Evolutionary conservation across 2,888 invertebrate species (phyloP).

Genomic region (Stenotaenia linearis): DNA sequence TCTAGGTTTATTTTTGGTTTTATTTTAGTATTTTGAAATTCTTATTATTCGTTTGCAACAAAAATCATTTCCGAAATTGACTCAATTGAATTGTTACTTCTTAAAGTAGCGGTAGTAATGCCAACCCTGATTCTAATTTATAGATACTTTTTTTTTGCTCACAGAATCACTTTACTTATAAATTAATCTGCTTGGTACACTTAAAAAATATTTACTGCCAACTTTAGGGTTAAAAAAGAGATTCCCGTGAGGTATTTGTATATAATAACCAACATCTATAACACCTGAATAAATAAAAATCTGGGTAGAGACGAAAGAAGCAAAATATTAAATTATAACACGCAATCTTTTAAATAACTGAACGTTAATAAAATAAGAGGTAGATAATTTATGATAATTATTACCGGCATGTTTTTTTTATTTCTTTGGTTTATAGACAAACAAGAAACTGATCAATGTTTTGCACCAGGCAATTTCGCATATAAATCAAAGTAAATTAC

Average conservation of each 20-base stretch:
- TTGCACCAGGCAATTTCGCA: not conserved
- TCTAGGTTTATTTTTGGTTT: no score
- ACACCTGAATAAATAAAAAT: slow-evolving; percentile 6
- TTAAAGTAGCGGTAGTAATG: no score
- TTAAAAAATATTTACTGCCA: not conserved
- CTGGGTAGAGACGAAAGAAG: not conserved
- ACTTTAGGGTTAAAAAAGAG: not conserved
- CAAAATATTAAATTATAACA: not conserved
- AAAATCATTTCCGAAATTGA: no score
- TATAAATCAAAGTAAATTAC: not conserved
- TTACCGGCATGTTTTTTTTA: not conserved
- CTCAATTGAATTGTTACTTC: no score
- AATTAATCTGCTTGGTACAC: not conserved
- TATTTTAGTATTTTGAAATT: no score
- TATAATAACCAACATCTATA: not conserved
- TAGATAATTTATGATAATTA: not conserved
- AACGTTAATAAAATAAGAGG: not conserved
- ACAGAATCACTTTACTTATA: not conserved
- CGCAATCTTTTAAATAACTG: not conserved
- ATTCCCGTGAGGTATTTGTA: not conserved
- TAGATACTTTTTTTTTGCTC: no score
- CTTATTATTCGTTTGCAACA: no score
- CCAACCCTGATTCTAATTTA: no score
- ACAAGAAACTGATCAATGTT: slow-evolving; percentile 1
- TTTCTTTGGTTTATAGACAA: slow-evolving; percentile 2